Evolutionary conservation across 2,797 vertebrate genomes (phyloP).

Genomic region (Scolopax rusticola): DNA sequence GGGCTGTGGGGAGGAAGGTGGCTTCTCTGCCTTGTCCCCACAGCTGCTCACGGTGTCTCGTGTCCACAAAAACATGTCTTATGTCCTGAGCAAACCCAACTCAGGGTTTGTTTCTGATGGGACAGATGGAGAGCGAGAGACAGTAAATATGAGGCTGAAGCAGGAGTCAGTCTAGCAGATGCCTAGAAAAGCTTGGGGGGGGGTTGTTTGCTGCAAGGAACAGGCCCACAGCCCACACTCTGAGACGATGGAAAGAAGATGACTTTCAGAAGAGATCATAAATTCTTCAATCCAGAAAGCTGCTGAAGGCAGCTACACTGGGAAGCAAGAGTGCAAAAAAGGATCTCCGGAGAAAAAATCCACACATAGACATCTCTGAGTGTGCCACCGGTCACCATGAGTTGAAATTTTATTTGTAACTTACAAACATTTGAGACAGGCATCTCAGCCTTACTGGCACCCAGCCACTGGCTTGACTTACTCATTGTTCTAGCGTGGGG

Average conservation of each 20-base stretch:
- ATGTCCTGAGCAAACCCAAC: neutral
- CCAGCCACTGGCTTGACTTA: neutral
- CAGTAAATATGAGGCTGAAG: neutral
- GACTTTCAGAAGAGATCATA: neutral
- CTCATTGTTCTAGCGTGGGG: neutral
- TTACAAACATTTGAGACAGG: neutral
- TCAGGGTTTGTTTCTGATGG: neutral
- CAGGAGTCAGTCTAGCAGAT: neutral
- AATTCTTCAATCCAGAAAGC: neutral
- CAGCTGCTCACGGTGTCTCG: rapidly evolving
- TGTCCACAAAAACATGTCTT: neutral
- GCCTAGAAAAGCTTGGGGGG: neutral
- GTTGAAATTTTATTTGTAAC: neutral
- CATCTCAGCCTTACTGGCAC: neutral
- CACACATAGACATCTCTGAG: neutral
- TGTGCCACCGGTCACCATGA: neutral
- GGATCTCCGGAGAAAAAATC: neutral
- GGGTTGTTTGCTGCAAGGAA: neutral
- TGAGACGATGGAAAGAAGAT: rapidly evolving
- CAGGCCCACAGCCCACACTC: neutral
- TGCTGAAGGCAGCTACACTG: neutral
- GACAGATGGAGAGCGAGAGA: neutral
- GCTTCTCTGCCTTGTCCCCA: neutral
- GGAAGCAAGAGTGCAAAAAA: neutral
- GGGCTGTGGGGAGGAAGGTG: neutral